Evolutionary conservation across 2,113 vertebrate species (phyloP).

Genomic region (Mobula birostris): DNA sequence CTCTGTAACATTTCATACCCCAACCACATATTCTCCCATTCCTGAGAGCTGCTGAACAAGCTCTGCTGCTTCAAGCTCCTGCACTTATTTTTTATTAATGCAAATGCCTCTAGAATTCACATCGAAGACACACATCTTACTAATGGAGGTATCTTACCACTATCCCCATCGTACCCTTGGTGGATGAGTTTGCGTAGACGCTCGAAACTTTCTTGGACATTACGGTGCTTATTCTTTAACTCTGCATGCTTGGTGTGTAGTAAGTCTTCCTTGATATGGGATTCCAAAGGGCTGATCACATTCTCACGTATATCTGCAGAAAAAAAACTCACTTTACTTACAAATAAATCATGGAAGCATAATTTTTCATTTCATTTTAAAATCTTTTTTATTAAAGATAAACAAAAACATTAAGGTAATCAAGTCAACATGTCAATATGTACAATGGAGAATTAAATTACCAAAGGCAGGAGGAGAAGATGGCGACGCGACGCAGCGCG

Average conservation of each 20-base stretch:
- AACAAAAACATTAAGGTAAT: too few species aligned
- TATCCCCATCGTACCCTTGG: conserved; percentile 70
- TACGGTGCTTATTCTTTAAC: conserved; percentile 75
- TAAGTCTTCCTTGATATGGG: conserved; percentile 57
- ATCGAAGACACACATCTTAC: not conserved
- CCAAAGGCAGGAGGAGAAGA: too few species aligned
- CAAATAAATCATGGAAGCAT: not conserved
- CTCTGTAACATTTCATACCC: too few species aligned
- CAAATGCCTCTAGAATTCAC: not conserved
- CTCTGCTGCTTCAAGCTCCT: not conserved
- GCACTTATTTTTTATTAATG: not conserved
- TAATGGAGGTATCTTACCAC: conserved; percentile 58
- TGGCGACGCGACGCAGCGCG: too few species aligned
- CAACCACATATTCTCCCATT: too few species aligned
- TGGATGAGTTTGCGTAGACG: conserved; percentile 81
- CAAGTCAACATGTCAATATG: too few species aligned
- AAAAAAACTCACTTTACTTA: not conserved
- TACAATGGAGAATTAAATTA: too few species aligned
- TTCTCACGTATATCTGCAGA: conserved; percentile 77
- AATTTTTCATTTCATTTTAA: too few species aligned
- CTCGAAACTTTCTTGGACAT: conserved; percentile 81
- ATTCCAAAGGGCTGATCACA: conserved; percentile 66
- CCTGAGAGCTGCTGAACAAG: not conserved
- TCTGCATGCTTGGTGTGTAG: conserved; percentile 74
- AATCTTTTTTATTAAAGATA: too few species aligned